These are phyloP conservation scores for Lepidostoma basale DNA, from an alignment of 1,140 invertebrate species.

Conservation along the genomic window DNA sequence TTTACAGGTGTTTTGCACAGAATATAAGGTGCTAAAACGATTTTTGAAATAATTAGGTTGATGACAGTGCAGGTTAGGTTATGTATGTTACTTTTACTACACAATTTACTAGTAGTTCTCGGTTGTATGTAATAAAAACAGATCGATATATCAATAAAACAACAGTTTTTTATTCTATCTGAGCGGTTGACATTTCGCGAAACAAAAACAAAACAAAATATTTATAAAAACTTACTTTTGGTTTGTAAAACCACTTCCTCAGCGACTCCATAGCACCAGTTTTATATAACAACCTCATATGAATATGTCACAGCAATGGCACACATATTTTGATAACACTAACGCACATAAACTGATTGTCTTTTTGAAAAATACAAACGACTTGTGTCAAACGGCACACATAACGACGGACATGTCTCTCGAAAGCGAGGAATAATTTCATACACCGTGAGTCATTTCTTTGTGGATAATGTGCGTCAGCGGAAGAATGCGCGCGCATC, in stretches of 20 bases:
- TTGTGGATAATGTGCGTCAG: conserved; percentile 32
- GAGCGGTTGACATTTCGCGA: not conserved
- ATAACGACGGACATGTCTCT: conserved; percentile 57
- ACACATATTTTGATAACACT: conserved; percentile 54
- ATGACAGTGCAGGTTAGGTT: conserved; percentile 32
- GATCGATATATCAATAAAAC: not conserved
- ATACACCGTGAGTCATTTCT: conserved; percentile 30
- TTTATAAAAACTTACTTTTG: conserved; percentile 74
- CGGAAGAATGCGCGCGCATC: conserved; percentile 29
- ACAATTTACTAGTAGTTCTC: not conserved
- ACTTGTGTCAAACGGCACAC: conserved; percentile 60
- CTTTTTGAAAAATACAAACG: conserved; percentile 35
- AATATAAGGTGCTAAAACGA: not conserved
- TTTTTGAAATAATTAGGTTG: conserved; percentile 26
- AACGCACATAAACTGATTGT: conserved; percentile 17
- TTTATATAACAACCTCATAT: conserved; percentile 61
- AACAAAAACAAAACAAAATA: conserved; percentile 27
- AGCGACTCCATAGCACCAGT: conserved; percentile 80
- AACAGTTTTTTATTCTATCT: not conserved
- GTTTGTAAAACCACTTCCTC: conserved; percentile 90
- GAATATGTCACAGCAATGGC: conserved; percentile 52
- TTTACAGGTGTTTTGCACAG: not conserved
- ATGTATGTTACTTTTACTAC: conserved; percentile 19
- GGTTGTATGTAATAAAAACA: not conserved
- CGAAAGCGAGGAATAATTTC: conserved; percentile 14